These are phyloP conservation scores for Aphrophora alni DNA, from an alignment of 2,888 invertebrate species.

Conservation along the genomic window DNA sequence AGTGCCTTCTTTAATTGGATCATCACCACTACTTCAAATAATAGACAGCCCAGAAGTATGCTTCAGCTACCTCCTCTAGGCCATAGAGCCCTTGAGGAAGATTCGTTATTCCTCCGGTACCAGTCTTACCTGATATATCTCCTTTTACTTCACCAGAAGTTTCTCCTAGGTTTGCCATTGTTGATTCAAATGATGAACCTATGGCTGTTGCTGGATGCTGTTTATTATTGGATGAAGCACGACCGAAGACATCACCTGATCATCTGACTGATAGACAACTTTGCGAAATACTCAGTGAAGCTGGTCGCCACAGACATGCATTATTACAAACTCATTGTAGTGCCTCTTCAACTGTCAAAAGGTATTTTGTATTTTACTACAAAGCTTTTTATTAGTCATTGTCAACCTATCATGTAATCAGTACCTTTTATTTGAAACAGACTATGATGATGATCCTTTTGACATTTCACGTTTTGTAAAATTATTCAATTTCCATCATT, in stretches of 20 bases:
- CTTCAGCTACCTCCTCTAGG: background rate
- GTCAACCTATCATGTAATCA: no score
- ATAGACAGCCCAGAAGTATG: background rate
- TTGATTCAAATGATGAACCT: constrained; percentile 7
- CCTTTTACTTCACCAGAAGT: constrained; percentile 16
- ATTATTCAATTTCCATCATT: no score
- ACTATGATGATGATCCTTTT: no score
- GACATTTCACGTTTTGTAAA: no score
- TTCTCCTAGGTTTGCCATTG: background rate
- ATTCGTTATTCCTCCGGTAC: constrained; percentile 33
- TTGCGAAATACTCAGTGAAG: constrained; percentile 32
- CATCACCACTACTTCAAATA: background rate
- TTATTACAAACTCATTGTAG: constrained; percentile 15
- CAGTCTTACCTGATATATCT: constrained; percentile 42
- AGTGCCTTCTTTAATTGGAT: background rate
- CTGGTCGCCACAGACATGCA: constrained; percentile 8
- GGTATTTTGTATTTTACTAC: no score
- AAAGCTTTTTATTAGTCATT: no score
- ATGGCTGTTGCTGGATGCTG: background rate
- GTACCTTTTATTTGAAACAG: no score
- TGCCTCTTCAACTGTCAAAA: constrained; percentile 11
- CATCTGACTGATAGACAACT: constrained; percentile 26
- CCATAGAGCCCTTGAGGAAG: background rate
- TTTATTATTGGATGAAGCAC: background rate
- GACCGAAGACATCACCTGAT: constrained; percentile 36